Percentiles rank a stretch among this genome's conserved stretches.
Conservation (phyloP, 2,113 vertebrate species). For the Archilochus colubris region DNA sequence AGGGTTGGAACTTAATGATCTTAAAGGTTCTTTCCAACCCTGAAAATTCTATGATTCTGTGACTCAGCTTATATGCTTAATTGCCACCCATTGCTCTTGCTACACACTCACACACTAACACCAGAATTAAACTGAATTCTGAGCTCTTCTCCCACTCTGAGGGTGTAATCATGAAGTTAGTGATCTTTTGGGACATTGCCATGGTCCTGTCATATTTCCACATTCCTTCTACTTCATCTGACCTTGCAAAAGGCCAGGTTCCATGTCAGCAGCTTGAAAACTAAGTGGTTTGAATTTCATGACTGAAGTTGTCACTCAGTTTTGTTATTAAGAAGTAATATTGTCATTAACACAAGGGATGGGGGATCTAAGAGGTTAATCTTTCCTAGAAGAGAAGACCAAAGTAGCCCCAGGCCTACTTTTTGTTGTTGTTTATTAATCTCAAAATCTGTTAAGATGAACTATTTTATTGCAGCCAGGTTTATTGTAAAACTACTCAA, state of each 20-base stretch:
- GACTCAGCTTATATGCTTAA: not conserved
- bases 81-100: not conserved
- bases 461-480: not conserved
- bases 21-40: too few relatives aligned
- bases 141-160: not conserved
- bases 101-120: not conserved
- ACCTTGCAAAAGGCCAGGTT: not conserved
- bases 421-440: not conserved
- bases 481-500: not conserved
- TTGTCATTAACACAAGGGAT: not conserved
- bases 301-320: not conserved
- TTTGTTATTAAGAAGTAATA: not conserved
- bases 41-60: too few relatives aligned
- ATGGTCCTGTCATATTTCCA: not conserved
- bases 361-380: not conserved
- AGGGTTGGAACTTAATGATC: too few relatives aligned
- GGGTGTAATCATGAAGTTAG: not conserved
- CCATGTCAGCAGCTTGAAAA: not conserved
- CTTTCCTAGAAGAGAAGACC: not conserved
- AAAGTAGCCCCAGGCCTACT: not conserved
- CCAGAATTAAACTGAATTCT: not conserved
- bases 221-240: not conserved
- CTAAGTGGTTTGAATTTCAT: not conserved
- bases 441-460: not conserved
- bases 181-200: not conserved